These are phyloP conservation scores for Hyposmocoma kahamanoa DNA, from an alignment of 1,140 invertebrate genomes.

Conservation along the genomic window DNA sequence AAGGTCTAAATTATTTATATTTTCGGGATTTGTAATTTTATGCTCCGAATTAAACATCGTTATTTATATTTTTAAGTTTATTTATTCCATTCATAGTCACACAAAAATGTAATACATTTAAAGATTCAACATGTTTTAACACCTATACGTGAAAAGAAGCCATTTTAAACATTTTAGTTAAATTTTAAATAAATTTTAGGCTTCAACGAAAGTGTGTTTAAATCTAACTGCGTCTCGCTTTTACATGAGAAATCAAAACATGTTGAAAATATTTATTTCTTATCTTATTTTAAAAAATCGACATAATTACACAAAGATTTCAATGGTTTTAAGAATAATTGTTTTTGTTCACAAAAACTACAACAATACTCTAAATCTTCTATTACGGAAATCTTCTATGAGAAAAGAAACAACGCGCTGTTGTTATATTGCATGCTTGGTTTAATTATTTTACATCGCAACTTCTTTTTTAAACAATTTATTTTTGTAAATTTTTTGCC, in stretches of 20 bases:
- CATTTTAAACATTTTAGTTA: background rate
- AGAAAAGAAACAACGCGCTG: too few species aligned
- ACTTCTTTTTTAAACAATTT: too few species aligned
- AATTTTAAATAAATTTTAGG: background rate
- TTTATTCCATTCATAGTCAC: slow-evolving; percentile 32
- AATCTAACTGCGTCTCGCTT: background rate
- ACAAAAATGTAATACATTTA: slow-evolving; percentile 27
- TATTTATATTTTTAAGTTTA: slow-evolving; percentile 16
- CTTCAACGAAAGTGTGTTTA: background rate
- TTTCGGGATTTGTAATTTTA: slow-evolving; percentile 10
- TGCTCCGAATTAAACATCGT: slow-evolving; percentile 23
- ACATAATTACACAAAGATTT: background rate
- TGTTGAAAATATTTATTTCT: slow-evolving; percentile 22
- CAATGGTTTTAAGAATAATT: too few species aligned
- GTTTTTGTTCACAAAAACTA: too few species aligned
- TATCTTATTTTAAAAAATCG: background rate
- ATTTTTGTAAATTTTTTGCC: too few species aligned
- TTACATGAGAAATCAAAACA: slow-evolving; percentile 25
- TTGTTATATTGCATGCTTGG: too few species aligned
- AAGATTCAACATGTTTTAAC: slow-evolving; percentile 33
- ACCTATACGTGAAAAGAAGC: slow-evolving; percentile 8
- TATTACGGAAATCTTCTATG: too few species aligned
- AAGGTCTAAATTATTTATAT: background rate
- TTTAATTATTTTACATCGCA: too few species aligned
- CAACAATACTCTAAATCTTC: too few species aligned